phyloP scores from a whole-genome alignment of 2,113 vertebrate genomes.

The Anas platyrhynchos region DNA sequence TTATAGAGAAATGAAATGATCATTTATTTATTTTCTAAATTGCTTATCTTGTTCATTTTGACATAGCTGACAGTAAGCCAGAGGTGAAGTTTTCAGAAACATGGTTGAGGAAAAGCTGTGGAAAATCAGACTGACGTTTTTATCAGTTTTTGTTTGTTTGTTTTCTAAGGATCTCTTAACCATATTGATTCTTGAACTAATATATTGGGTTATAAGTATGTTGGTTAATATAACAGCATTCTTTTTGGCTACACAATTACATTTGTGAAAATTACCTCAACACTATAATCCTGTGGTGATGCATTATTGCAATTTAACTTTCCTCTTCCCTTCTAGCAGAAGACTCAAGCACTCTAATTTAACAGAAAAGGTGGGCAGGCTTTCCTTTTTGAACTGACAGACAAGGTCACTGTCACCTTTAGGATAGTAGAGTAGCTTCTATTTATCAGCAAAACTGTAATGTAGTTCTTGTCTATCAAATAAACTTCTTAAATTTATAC shows the following conservation, averaged over 20 bases:
- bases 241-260: not conserved
- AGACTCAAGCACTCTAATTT: not conserved
- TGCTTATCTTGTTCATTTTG: not conserved
- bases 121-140: not conserved
- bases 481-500: not conserved
- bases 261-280: not conserved
- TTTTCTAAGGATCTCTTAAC: not conserved
- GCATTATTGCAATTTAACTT: not conserved
- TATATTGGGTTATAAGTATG: not conserved
- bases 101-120: not conserved
- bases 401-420: slow-evolving; percentile 14
- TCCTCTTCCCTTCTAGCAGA: not conserved
- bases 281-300: not conserved
- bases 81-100: not conserved
- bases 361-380: not conserved
- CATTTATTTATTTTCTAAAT: not conserved
- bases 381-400: slow-evolving; percentile 4
- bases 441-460: not conserved
- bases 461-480: not conserved
- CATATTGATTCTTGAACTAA: not conserved
- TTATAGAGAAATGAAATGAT: not conserved
- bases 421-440: slow-evolving; percentile 10
- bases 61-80: not conserved
- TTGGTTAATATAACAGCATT: not conserved
- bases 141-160: not conserved